Percentiles rank a stretch among this genome's conserved stretches.
Evolutionary conservation across 2,113 vertebrate species (phyloP).

Genomic region (Dipodomys merriami): DNA sequence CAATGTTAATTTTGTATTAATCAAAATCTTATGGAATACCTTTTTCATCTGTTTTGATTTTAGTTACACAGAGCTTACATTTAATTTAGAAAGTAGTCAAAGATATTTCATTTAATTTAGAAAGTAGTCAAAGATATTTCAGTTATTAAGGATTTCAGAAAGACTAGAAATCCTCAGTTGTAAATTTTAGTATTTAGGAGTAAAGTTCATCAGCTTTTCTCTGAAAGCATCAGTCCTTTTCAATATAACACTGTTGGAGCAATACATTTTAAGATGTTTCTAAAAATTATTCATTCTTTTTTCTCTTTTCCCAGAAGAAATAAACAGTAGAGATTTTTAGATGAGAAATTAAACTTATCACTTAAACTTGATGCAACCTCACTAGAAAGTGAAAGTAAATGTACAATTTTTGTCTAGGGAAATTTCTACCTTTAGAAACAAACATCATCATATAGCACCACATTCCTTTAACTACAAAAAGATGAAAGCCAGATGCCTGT

Average conservation of each 20-base stretch:
- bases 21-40: constrained; percentile 51
- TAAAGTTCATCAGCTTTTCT: background rate
- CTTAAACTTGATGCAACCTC: background rate
- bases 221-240: background rate
- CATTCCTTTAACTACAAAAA: background rate
- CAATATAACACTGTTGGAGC: background rate
- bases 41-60: background rate
- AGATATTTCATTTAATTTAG: constrained; percentile 60
- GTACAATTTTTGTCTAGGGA: background rate
- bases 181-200: constrained; percentile 9
- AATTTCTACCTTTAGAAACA: background rate
- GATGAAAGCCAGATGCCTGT: background rate
- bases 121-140: constrained; percentile 56
- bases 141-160: constrained; percentile 50
- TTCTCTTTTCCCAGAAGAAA: background rate
- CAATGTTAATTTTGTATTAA: constrained; percentile 75
- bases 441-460: background rate
- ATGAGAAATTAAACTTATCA: constrained; percentile 20
- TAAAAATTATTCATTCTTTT: background rate
- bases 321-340: constrained; percentile 5
- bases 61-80: constrained; percentile 48
- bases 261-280: background rate
- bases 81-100: constrained; percentile 62
- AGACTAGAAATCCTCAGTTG: background rate
- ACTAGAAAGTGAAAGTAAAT: constrained; percentile 13